These are phyloP conservation scores for Prorops nasuta DNA, from an alignment of 1,140 invertebrate genomes.

Conservation along the genomic window DNA sequence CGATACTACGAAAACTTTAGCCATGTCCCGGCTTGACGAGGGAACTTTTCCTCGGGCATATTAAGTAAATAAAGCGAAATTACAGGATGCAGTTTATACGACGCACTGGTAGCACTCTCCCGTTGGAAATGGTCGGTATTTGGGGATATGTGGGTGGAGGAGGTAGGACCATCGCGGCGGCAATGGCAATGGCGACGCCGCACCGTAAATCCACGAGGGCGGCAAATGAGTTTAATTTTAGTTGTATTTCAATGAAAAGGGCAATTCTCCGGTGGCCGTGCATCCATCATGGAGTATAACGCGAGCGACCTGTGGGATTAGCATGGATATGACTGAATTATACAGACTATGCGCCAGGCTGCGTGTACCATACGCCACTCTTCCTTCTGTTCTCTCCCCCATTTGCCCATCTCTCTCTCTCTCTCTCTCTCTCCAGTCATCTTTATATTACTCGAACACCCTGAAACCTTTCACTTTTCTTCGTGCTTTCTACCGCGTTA, in stretches of 20 bases:
- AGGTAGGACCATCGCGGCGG: background rate
- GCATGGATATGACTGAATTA: constrained; percentile 52
- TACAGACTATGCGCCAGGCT: constrained; percentile 49
- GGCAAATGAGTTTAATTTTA: constrained; percentile 50
- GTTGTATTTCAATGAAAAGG: constrained; percentile 51
- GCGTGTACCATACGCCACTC: constrained; percentile 44
- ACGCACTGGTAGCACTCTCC: background rate
- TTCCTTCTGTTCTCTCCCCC: constrained; percentile 13
- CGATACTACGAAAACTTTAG: too few relatives aligned
- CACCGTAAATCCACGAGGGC: constrained; percentile 36
- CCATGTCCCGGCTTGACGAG: too few relatives aligned
- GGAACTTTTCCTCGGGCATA: background rate
- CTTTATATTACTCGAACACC: constrained; percentile 25
- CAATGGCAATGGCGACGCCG: background rate
- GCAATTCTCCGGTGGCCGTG: constrained; percentile 44
- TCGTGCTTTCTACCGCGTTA: too few relatives aligned
- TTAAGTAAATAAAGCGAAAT: background rate
- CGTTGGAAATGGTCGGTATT: background rate
- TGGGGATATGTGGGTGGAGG: background rate
- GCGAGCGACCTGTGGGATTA: constrained; percentile 43
- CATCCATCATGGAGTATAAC: constrained; percentile 49
- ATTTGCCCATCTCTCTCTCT: constrained; percentile 18
- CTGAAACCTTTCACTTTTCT: constrained; percentile 36
- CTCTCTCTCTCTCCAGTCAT: constrained; percentile 19
- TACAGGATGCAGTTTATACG: background rate